Evolutionary conservation across 2,113 vertebrate species (phyloP), one percentile per base, ranked within the genome.

Genomic region (Antennarius striatus): DNA sequence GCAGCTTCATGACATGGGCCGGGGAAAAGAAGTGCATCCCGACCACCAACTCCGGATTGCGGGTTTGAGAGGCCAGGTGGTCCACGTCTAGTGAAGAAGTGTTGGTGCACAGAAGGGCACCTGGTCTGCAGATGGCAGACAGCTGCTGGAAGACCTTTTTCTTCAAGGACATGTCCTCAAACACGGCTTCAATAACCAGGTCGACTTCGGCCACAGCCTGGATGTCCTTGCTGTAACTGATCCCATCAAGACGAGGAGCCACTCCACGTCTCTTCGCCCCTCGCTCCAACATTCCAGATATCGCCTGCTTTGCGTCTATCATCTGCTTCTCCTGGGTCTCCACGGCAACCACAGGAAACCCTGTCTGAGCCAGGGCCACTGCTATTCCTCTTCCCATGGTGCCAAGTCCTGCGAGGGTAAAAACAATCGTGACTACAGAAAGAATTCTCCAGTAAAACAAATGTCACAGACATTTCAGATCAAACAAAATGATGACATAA

Each of bases 11-110:
- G 14, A 96, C 74, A 0, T 98, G 93, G 55, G 96, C 96, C 10
- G 96, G 96, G 9, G 94, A 91, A 55, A 97, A 99, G 86, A 99
- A 99, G 87, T 98, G 97, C 5, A 94, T 96, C 52, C 96, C 97
- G 9, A 95, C 90, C 77, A 99, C 95, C 82, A 94, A 82, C 64
- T 95, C 89, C 0, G 95, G 95, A 10, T 16, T 68, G 51, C 52
- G 56, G 0, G 93, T 94, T 77, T 92, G 89, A 32, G 93, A 87
- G 39, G 97, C 96, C 30, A 99, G 91, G 57, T 92, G 92, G 36
- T 98, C 94, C 0, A 99, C 80, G 22, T 95, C 86, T 39, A 98
- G 87, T 4, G 85, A 87, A 0, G 97, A 99, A 0, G 96, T 98
- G 79, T 98, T 98, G 56, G 93, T 93, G 81, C 93, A 96, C 58